These are phyloP conservation scores for Acipenser transmontanus DNA, from an alignment of 2,797 vertebrate species.

Conservation along the genomic window DNA sequence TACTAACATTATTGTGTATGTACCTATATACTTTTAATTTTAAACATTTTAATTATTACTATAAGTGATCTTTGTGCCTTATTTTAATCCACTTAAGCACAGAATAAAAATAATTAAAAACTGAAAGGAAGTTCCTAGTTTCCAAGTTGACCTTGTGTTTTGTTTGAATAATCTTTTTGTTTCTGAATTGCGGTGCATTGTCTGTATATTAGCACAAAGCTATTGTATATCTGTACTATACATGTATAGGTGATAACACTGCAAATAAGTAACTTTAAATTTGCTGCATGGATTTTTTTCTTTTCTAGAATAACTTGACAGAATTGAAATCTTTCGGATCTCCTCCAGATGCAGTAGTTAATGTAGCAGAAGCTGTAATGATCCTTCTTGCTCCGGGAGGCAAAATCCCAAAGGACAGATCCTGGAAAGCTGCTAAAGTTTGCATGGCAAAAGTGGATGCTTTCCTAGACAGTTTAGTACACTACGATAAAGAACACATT, in stretches of 20 bases:
- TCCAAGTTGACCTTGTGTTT: slow-evolving; percentile 18
- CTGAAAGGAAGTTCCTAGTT: slow-evolving; percentile 18
- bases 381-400: slow-evolving; percentile 73
- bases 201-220: no score
- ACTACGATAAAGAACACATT: slow-evolving; percentile 89
- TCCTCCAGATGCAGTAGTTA: slow-evolving; percentile 79
- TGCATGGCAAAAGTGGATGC: slow-evolving; percentile 86
- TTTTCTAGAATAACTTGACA: slow-evolving; percentile 80
- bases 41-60: no score
- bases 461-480: slow-evolving; percentile 81
- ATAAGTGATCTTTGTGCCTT: no score
- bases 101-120: no score
- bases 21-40: no score
- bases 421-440: slow-evolving; percentile 87
- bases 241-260: not conserved
- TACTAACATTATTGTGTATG: no score
- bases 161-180: no score
- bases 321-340: slow-evolving; percentile 90
- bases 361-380: slow-evolving; percentile 88
- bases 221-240: no score
- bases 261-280: slow-evolving; percentile 28
- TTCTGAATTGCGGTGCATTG: no score
- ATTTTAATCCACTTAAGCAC: no score
- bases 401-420: slow-evolving; percentile 83
- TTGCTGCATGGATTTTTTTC: slow-evolving; percentile 31